These are phyloP conservation scores for Ceriagrion tenellum DNA, from an alignment of 2,888 invertebrate species.

Conservation along the genomic window DNA sequence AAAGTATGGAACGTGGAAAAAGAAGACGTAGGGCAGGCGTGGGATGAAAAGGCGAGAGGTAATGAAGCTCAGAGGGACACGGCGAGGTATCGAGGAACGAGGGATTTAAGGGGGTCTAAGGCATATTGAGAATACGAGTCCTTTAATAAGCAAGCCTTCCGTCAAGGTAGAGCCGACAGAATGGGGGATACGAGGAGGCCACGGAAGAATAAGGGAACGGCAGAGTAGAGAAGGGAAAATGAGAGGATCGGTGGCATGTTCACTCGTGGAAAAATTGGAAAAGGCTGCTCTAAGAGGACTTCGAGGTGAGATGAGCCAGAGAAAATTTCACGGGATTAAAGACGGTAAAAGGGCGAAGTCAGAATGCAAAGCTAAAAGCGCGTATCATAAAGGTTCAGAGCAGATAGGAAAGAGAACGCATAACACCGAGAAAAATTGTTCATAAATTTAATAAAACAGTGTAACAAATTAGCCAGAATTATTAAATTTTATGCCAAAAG, in stretches of 20 bases:
- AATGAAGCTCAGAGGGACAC: constrained; percentile 32
- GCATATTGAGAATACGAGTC: not conserved
- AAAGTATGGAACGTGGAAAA: not conserved
- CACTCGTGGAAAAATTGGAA: not conserved
- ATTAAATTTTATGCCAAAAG: too few species aligned
- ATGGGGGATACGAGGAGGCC: not conserved
- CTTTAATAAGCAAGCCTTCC: not conserved
- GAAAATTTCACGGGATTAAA: not conserved
- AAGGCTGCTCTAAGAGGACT: not conserved
- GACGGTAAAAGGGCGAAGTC: not conserved
- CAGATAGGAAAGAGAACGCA: too few species aligned
- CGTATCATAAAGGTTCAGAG: too few species aligned
- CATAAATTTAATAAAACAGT: too few species aligned
- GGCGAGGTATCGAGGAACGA: constrained; percentile 6
- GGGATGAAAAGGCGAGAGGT: not conserved
- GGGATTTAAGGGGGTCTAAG: not conserved
- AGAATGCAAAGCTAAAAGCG: too few species aligned
- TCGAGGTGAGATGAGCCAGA: not conserved
- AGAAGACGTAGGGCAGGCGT: not conserved
- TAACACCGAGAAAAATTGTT: too few species aligned
- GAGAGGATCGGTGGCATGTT: not conserved
- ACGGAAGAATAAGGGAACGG: not conserved
- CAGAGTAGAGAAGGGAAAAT: not conserved
- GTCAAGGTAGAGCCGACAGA: not conserved
- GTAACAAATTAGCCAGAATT: too few species aligned